Evolutionary conservation across 2,888 invertebrate genomes (phyloP).

Genomic region (Margaritifera margaritifera): DNA sequence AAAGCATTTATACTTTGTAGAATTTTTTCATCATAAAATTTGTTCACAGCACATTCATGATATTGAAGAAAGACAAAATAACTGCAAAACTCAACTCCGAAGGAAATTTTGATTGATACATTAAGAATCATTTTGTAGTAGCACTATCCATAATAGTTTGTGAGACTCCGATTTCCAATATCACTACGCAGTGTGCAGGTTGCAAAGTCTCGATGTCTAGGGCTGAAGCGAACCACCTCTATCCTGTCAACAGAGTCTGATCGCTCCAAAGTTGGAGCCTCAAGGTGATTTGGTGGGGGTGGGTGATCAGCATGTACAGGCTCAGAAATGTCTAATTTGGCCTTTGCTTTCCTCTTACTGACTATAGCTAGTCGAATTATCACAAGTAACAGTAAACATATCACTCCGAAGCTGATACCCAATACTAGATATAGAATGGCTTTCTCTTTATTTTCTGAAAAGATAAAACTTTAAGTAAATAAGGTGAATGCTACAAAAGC

Average conservation of each 20-base stretch:
- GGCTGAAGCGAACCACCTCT: constrained; percentile 64
- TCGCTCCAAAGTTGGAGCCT: constrained; percentile 56
- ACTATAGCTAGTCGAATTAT: constrained; percentile 57
- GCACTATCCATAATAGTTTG: constrained; percentile 52
- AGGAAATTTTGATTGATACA: too few relatives aligned
- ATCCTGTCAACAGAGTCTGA: constrained; percentile 64
- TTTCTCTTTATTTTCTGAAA: constrained; percentile 63
- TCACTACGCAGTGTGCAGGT: constrained; percentile 54
- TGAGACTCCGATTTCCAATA: constrained; percentile 52
- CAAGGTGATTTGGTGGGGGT: constrained; percentile 46
- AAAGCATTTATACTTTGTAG: too few relatives aligned
- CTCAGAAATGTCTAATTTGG: constrained; percentile 61
- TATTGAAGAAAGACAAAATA: too few relatives aligned
- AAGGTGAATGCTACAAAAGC: too few relatives aligned
- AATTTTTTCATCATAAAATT: too few relatives aligned
- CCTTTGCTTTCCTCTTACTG: constrained; percentile 52
- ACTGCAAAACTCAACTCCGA: too few relatives aligned
- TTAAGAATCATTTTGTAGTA: neutral
- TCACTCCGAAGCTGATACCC: constrained; percentile 60
- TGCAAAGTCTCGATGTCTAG: constrained; percentile 45
- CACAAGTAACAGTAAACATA: constrained; percentile 56
- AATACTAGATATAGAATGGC: constrained; percentile 63
- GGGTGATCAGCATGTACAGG: constrained; percentile 56
- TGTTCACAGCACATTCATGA: too few relatives aligned
- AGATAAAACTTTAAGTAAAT: neutral